Conservation (phyloP, 2,797 vertebrate genomes). For the Propithecus deckenii region DNA sequence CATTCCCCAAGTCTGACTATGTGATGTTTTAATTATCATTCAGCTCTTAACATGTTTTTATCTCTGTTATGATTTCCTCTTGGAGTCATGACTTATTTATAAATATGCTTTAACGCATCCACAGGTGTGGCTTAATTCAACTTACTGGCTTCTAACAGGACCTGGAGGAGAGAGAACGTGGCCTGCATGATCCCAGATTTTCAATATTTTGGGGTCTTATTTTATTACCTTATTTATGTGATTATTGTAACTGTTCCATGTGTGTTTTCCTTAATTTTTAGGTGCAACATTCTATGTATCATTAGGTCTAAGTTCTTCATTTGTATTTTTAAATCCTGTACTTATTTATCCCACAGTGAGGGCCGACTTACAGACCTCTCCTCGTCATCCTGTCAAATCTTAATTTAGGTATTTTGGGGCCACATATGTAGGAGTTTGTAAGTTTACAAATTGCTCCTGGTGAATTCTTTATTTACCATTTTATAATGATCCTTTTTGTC, state of each 20-base stretch:
- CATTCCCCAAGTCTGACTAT: neutral
- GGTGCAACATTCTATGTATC: neutral
- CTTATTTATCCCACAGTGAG: neutral
- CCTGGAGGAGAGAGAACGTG: neutral
- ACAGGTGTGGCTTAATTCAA: neutral
- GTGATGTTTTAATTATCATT: neutral
- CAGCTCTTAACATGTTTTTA: neutral
- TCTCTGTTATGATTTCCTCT: neutral
- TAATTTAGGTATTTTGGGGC: neutral
- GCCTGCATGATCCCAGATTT: neutral
- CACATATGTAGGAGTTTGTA: neutral
- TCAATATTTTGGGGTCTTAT: neutral
- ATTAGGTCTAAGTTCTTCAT: neutral
- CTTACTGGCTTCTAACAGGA: neutral
- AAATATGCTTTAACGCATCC: neutral
- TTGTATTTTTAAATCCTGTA: neutral
- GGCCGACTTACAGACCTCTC: neutral
- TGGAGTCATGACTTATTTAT: neutral
- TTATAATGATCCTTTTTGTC: neutral
- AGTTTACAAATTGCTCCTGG: neutral
- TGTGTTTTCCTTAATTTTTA: neutral
- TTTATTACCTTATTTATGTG: neutral
- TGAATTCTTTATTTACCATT: neutral
- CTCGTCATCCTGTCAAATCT: neutral
- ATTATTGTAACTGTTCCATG: neutral